These are phyloP conservation scores for Bucco capensis DNA, from an alignment of 2,113 vertebrate species.

Conservation along the genomic window DNA sequence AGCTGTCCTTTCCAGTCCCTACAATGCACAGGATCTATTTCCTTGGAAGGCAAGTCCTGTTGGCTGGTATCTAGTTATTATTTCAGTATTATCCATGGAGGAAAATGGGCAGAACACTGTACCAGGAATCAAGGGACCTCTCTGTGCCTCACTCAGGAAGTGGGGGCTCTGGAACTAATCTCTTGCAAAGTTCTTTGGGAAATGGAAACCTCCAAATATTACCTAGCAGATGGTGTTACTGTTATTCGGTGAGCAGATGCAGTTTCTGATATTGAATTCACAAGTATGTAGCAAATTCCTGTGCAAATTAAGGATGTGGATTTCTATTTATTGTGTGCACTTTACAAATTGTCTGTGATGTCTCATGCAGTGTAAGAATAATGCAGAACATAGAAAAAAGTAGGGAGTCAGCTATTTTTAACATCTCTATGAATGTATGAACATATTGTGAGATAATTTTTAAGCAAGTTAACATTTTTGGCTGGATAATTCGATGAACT, in stretches of 20 bases:
- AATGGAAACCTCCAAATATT: background rate
- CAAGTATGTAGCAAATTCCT: background rate
- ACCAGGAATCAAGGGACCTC: background rate
- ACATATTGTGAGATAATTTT: background rate
- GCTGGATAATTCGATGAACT: background rate
- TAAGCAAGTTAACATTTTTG: background rate
- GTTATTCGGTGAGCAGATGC: background rate
- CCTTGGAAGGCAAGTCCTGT: background rate
- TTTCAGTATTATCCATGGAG: background rate
- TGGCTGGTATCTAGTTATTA: background rate
- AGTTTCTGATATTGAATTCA: background rate
- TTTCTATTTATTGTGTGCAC: background rate
- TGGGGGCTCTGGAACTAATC: background rate
- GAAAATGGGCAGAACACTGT: background rate
- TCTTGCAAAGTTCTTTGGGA: background rate
- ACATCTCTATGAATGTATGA: background rate
- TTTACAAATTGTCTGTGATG: background rate
- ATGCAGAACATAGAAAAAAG: background rate
- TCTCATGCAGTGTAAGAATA: background rate
- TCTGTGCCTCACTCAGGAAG: background rate
- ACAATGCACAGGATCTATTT: background rate
- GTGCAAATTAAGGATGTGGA: background rate
- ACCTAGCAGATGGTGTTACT: background rate
- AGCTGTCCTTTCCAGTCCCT: background rate
- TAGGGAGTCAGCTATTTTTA: background rate